These are phyloP conservation scores for Hypocryptadius cinnamomeus DNA, from an alignment of 2,113 vertebrate species.

Conservation along the genomic window DNA sequence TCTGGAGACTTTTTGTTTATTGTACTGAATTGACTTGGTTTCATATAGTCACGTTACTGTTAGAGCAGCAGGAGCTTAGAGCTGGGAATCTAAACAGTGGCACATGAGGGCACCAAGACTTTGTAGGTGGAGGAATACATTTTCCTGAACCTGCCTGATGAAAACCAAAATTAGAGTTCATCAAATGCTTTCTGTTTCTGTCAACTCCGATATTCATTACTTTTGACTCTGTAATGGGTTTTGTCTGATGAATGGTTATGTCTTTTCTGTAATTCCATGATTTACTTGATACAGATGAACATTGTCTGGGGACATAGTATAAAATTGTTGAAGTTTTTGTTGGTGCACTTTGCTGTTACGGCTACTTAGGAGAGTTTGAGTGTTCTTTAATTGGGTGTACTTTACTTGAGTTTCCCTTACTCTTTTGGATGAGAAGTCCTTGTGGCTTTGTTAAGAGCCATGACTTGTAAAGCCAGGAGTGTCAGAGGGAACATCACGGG, in stretches of 20 bases:
- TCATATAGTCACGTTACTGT: background rate
- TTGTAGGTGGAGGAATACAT: background rate
- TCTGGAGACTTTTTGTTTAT: background rate
- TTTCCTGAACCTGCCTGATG: background rate
- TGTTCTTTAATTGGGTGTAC: background rate
- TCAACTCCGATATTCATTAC: background rate
- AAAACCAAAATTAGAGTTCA: background rate
- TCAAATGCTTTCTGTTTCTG: background rate
- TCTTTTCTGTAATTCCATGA: background rate
- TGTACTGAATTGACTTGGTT: background rate
- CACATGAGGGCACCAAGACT: background rate
- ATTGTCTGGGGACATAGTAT: background rate
- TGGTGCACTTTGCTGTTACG: background rate
- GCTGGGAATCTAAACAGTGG: background rate
- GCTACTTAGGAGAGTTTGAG: background rate
- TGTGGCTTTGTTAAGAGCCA: background rate
- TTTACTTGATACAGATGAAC: background rate
- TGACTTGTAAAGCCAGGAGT: background rate
- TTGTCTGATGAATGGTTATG: background rate
- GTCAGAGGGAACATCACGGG: background rate
- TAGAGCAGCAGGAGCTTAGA: background rate
- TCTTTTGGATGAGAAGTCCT: background rate
- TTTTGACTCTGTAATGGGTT: background rate
- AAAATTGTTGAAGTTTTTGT: background rate
- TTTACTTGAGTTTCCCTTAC: background rate